phyloP scores from a whole-genome alignment of 2,113 vertebrate genomes.

The Halichoerus grypus region DNA sequence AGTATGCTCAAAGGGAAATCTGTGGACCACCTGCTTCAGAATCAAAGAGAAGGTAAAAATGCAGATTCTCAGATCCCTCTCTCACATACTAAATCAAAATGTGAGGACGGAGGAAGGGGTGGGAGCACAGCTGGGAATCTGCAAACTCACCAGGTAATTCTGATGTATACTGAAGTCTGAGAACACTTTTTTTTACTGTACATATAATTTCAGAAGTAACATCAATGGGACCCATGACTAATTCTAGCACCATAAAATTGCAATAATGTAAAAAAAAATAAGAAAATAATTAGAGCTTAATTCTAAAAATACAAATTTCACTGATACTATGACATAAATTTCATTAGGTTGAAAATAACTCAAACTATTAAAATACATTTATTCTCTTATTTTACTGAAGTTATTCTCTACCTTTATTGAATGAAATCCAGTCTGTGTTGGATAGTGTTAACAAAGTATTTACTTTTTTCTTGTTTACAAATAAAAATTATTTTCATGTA shows the following conservation, averaged over 20 bases:
- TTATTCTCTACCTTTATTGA: not conserved
- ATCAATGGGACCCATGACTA: not conserved
- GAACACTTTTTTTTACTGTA: not conserved
- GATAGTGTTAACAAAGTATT: constrained; percentile 28
- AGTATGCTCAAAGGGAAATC: not conserved
- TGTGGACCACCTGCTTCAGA: not conserved
- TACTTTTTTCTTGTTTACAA: constrained; percentile 46
- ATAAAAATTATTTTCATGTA: constrained; percentile 53
- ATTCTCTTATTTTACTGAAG: constrained; percentile 52
- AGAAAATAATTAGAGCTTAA: constrained; percentile 31
- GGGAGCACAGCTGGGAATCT: not conserved
- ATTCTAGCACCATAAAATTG: constrained; percentile 4
- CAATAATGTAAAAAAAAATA: constrained; percentile 57
- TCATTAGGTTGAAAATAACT: constrained; percentile 53
- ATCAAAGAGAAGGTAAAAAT: constrained; percentile 27
- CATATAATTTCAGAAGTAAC: constrained; percentile 50
- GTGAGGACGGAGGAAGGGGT: too few species aligned
- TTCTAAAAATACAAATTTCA: constrained; percentile 57
- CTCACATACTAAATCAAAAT: not conserved
- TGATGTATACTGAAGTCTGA: not conserved
- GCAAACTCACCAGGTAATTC: constrained; percentile 7
- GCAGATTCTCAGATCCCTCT: not conserved
- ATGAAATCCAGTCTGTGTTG: constrained; percentile 27
- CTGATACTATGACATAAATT: not conserved
- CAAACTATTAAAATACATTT: constrained; percentile 22